Conservation (phyloP, 2,888 invertebrate genomes). For the Acrobasis consociella region DNA sequence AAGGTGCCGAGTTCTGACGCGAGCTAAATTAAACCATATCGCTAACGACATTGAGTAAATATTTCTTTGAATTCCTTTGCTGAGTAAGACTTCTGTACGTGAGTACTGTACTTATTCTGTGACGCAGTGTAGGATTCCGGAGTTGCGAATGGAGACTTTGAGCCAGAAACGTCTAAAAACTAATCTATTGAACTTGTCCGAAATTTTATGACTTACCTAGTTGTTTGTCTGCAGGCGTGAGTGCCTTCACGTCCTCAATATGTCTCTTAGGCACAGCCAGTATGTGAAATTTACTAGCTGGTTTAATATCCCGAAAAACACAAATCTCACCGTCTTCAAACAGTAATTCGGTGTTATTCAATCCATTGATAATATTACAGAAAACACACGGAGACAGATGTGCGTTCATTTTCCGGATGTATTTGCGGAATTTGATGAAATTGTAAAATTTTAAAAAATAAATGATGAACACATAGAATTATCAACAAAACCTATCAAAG, state of each 20-base stretch:
- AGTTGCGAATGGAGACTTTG: too few relatives aligned
- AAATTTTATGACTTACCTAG: conserved; percentile 85
- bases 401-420: conserved; percentile 26
- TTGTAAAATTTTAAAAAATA: conserved; percentile 4
- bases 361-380: conserved; percentile 87
- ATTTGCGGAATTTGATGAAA: background rate
- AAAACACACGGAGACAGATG: conserved; percentile 84
- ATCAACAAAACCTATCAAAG: too few relatives aligned
- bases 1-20: too few relatives aligned
- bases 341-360: conserved; percentile 84
- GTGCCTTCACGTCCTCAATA: conserved; percentile 87
- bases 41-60: too few relatives aligned
- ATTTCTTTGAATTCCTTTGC: too few relatives aligned
- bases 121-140: too few relatives aligned
- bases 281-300: conserved; percentile 90
- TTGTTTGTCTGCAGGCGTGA: conserved; percentile 85
- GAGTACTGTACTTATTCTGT: too few relatives aligned
- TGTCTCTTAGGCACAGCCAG: conserved; percentile 90
- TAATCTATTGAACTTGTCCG: too few relatives aligned
- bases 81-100: too few relatives aligned
- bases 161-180: too few relatives aligned
- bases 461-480: conserved; percentile 13
- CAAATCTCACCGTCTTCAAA: conserved; percentile 89
- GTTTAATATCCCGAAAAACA: conserved; percentile 92
- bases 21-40: too few relatives aligned